Percentiles rank a stretch among this genome's conserved stretches.
phyloP scores from a whole-genome alignment of 2,113 vertebrate genomes.

The Sprattus sprattus region DNA sequence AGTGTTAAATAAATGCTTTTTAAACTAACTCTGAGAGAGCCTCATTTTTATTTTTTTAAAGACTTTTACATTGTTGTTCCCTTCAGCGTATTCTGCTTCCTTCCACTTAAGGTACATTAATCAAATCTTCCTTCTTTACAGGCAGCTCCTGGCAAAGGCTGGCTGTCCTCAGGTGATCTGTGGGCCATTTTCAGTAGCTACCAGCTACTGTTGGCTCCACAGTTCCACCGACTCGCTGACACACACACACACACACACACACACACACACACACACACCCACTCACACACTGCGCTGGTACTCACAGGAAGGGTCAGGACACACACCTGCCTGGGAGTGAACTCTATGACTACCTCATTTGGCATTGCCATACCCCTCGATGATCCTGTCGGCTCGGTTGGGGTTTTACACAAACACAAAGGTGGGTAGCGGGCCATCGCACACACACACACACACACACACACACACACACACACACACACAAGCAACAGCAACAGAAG shows the following conservation, averaged over 20 bases:
- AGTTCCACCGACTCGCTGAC: neutral
- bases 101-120: neutral
- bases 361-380: neutral
- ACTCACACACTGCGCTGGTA: neutral
- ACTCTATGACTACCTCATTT: neutral
- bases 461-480: neutral
- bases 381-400: neutral
- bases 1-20: too few species aligned
- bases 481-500: neutral
- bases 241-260: neutral
- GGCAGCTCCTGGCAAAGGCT: neutral
- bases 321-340: neutral
- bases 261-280: neutral
- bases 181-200: neutral
- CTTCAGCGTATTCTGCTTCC: neutral
- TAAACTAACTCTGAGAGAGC: too few species aligned
- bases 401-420: neutral
- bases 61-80: neutral
- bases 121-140: neutral
- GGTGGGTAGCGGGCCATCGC: neutral
- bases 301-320: neutral
- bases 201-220: neutral
- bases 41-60: too few species aligned
- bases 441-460: slow-evolving; percentile 6
- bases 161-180: neutral